phyloP scores from a whole-genome alignment of 2,113 vertebrate genomes.

The Balaenoptera acutorostrata region DNA sequence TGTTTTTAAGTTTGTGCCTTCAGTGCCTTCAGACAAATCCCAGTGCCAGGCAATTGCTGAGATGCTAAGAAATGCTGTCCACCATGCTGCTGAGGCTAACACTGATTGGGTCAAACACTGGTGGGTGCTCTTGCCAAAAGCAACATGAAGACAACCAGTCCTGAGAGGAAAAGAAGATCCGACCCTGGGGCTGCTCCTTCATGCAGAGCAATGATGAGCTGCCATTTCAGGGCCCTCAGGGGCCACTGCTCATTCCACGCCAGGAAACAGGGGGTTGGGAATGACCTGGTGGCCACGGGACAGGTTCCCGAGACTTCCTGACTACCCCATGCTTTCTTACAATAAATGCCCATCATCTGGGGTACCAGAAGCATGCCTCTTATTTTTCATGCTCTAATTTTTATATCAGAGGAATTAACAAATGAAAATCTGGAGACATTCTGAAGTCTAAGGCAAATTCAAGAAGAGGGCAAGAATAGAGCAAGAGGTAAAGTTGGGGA shows the following conservation, averaged over 20 bases:
- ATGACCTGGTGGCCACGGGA: neutral
- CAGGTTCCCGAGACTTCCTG: neutral
- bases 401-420: neutral
- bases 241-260: neutral
- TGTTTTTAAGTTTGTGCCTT: neutral
- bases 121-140: neutral
- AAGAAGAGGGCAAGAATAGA: neutral
- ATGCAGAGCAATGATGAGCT: neutral
- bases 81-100: neutral
- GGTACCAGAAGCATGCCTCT: neutral
- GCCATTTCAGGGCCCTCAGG: neutral
- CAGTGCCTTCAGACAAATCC: neutral
- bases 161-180: neutral
- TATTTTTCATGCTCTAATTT: neutral
- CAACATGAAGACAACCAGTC: fast-evolving
- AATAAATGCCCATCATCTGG: neutral
- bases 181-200: neutral
- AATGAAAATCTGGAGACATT: neutral
- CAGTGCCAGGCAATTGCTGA: neutral
- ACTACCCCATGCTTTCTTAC: neutral
- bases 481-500: neutral
- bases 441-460: neutral
- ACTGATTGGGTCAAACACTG: neutral
- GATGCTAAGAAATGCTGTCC: neutral
- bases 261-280: neutral